Evolutionary conservation across 2,888 invertebrate species (phyloP), one percentile per base, ranked within the genome.

Genomic region (Apamea crenata): DNA sequence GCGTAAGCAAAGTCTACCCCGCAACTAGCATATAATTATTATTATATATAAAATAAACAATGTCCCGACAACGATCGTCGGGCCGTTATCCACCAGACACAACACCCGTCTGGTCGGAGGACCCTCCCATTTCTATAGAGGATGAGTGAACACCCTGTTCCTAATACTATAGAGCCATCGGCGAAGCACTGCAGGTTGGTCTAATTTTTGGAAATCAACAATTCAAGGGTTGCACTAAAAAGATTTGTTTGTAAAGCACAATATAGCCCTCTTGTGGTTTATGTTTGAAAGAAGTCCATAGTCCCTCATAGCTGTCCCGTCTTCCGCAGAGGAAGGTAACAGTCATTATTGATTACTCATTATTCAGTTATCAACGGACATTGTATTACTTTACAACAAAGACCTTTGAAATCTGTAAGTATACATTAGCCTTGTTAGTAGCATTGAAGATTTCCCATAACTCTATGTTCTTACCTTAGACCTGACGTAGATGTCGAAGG

Each of bases 401-500:
- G 0, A n/a, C 2, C 40, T 40, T 40, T 67, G 16, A n/a, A 67
- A 40, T 66, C 14, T 36, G 44, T 67, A 67, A 18, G 10, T 10
- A 29, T 18, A 29, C 14, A 14, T 69, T 69, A 29, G n/a, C n/a
- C 18, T 21, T 44, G n/a, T n/a, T n/a, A n/a, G 5, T 44, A 47
- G 29, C 69, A 21, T 68, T 29, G 36, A 18, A 47, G 32, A 47
- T 74, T 40, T 5, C 14, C 7, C 6, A 21, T 53, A 25, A 65
- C 1, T 21, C 29, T 1, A 14, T 25, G 25, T 18, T n/a, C 56
- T 68, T 89, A 96, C 97, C 95, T 95, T 96, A 59, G 97, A 97
- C 72, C 95, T 95, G 0, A 98, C 97, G 90, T 98, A 98, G 0
- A 98, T 97, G 93, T 99, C 98, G 86, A 99, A 98, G 2, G 99